These are phyloP conservation scores for Perca schrenkii DNA, from an alignment of 2,113 vertebrate species.

Conservation along the genomic window DNA sequence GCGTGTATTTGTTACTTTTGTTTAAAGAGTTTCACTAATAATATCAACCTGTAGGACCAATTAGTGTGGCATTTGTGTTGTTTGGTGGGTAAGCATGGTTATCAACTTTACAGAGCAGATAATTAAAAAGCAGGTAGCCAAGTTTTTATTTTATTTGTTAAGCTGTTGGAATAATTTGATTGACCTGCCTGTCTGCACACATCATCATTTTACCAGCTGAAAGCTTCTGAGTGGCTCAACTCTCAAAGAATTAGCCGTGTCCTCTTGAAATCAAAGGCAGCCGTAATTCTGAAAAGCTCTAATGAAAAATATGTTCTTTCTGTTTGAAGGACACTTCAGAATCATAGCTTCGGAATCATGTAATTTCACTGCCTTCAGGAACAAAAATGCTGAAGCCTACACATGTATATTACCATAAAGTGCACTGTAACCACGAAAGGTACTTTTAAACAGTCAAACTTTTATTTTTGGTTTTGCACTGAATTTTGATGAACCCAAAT, in stretches of 20 bases:
- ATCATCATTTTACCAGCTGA: constrained; percentile 23
- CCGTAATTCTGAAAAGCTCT: constrained; percentile 8
- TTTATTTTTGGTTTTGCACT: constrained; percentile 3
- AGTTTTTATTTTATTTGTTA: constrained; percentile 37
- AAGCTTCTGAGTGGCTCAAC: constrained; percentile 9
- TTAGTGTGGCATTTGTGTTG: neutral
- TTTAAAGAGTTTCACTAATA: neutral
- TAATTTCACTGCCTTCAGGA: constrained; percentile 25
- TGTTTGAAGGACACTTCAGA: constrained; percentile 38
- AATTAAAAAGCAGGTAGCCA: constrained; percentile 50
- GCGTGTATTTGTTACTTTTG: neutral
- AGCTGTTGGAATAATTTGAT: constrained; percentile 33
- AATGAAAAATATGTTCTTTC: constrained; percentile 11
- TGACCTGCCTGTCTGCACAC: constrained; percentile 25
- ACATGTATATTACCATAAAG: constrained; percentile 16
- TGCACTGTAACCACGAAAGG: neutral
- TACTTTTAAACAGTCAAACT: constrained; percentile 14
- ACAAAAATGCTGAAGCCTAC: constrained; percentile 13
- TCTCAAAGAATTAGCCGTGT: neutral
- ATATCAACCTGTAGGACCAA: neutral
- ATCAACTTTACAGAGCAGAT: constrained; percentile 58
- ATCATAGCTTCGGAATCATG: neutral
- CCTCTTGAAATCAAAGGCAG: constrained; percentile 20
- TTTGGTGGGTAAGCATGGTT: neutral
- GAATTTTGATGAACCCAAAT: neutral